These are phyloP conservation scores for Pseudococcus longispinus DNA, from an alignment of 2,888 invertebrate genomes.

Conservation along the genomic window DNA sequence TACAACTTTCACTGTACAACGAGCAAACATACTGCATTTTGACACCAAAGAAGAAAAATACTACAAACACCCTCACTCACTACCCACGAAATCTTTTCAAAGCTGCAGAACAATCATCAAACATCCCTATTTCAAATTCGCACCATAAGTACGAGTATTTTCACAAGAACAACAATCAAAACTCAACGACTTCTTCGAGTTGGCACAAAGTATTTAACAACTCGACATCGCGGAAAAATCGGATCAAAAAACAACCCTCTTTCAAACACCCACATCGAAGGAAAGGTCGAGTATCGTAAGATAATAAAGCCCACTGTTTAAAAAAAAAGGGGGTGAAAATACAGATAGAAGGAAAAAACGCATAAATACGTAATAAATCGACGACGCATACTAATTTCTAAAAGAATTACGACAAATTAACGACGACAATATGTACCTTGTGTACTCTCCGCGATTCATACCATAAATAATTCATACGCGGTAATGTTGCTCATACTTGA, in stretches of 20 bases:
- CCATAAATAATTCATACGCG: constrained; percentile 10
- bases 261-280: neutral
- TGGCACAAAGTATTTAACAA: neutral
- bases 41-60: neutral
- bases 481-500: neutral
- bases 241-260: neutral
- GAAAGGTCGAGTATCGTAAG: neutral
- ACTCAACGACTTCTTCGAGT: neutral
- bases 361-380: neutral
- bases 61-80: neutral
- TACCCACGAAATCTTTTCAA: neutral
- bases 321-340: neutral
- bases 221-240: neutral
- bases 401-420: neutral
- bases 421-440: neutral
- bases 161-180: neutral
- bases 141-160: neutral
- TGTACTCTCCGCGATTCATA: neutral
- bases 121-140: neutral
- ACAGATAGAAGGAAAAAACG: neutral
- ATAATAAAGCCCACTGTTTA: neutral
- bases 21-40: no score
- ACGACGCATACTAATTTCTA: neutral
- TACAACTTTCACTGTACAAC: no score
- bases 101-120: neutral